Conservation (phyloP, 2,888 invertebrate species). For the Paralinhomoeus sp. region DNA sequence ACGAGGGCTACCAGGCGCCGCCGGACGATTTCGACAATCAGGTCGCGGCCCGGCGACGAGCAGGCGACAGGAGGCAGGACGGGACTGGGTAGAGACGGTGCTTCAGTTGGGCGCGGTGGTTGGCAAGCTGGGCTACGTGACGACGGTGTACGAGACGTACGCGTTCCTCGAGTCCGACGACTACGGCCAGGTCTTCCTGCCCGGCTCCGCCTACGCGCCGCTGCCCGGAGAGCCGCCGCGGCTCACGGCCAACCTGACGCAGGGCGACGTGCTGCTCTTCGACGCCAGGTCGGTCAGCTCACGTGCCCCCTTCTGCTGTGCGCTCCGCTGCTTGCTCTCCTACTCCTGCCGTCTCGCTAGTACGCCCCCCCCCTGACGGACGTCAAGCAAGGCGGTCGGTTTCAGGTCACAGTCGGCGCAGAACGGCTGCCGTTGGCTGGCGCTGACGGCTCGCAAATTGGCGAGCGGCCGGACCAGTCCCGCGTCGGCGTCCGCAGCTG, state of each 20-base stretch:
- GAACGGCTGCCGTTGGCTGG: neutral
- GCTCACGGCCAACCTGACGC: neutral
- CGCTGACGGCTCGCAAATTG: neutral
- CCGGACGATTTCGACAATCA: neutral
- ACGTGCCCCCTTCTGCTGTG: too few relatives aligned
- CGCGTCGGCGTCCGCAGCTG: neutral
- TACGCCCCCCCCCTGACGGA: too few relatives aligned
- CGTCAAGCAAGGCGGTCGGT: too few relatives aligned
- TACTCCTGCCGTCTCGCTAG: too few relatives aligned
- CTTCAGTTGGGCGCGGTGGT: neutral
- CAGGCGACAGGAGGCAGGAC: too few relatives aligned
- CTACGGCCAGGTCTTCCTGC: neutral
- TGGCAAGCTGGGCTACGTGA: neutral
- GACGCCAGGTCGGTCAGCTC: too few relatives aligned
- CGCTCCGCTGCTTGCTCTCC: too few relatives aligned
- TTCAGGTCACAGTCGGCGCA: neutral
- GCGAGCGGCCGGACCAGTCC: neutral
- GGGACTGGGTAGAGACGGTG: too few relatives aligned
- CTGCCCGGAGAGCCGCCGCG: neutral
- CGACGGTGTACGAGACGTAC: neutral
- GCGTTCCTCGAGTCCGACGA: neutral
- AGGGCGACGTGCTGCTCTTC: neutral
- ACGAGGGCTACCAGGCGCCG: neutral
- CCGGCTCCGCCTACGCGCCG: slow-evolving; percentile 1
- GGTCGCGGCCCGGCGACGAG: too few relatives aligned